These are phyloP conservation scores for Callospermophilus lateralis DNA, from an alignment of 2,113 vertebrate genomes.

Conservation along the genomic window DNA sequence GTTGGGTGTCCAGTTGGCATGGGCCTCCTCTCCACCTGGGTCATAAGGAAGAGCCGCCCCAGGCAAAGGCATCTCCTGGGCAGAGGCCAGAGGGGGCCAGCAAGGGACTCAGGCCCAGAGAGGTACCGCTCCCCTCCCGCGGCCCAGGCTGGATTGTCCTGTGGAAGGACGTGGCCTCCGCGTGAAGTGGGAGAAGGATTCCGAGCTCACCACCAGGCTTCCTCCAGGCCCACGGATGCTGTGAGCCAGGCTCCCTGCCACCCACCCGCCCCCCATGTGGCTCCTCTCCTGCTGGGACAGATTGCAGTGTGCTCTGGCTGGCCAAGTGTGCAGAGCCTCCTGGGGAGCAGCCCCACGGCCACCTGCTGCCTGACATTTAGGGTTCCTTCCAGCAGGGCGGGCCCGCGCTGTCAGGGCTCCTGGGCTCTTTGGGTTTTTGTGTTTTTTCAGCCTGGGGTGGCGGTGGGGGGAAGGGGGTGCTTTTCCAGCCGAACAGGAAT, in stretches of 20 bases:
- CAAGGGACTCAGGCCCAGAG: rapidly evolving
- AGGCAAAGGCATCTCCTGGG: not conserved
- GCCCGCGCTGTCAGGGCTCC: not conserved
- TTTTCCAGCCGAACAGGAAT: not conserved
- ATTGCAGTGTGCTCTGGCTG: not conserved
- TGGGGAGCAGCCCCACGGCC: not conserved
- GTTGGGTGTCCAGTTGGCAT: not conserved
- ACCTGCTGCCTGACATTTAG: slow-evolving; percentile 47
- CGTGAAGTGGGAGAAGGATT: not conserved
- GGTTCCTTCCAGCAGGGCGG: not conserved
- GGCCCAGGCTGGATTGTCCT: not conserved
- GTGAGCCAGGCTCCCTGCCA: not conserved
- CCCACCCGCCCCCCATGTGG: not conserved
- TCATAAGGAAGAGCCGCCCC: not conserved
- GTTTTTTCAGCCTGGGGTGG: not conserved
- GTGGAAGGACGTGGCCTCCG: not conserved
- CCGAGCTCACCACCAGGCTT: not conserved
- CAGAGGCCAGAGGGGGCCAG: rapidly evolving
- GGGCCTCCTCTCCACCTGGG: not conserved
- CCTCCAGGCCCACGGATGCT: not conserved
- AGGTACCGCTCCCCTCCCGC: not conserved
- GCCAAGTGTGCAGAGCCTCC: slow-evolving; percentile 55
- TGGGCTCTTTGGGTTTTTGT: not conserved
- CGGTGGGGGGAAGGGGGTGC: not conserved
- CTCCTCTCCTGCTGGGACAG: slow-evolving; percentile 67